Evolutionary conservation across 2,113 vertebrate species (phyloP).

Genomic region (Gymnarchus niloticus): DNA sequence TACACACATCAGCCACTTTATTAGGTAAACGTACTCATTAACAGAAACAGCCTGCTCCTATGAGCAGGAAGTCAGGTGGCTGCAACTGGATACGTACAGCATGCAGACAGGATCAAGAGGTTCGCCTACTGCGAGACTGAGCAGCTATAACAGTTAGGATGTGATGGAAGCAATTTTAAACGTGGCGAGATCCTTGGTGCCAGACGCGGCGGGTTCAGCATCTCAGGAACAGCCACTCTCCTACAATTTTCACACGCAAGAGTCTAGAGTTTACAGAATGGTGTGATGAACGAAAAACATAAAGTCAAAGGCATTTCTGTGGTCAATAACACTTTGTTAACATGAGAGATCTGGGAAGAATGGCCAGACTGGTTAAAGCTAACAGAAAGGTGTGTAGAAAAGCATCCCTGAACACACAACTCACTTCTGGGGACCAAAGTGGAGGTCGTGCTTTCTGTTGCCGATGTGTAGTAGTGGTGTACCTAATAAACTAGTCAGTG

Average conservation of each 20-base stretch:
- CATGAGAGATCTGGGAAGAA: neutral
- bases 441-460: too few species aligned
- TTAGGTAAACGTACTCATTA: too few species aligned
- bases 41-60: too few species aligned
- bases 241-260: neutral
- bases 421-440: neutral
- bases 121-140: neutral
- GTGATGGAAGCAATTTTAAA: neutral
- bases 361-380: neutral
- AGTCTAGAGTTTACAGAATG: neutral
- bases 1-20: neutral
- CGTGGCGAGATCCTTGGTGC: neutral
- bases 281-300: neutral
- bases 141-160: neutral
- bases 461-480: too few species aligned
- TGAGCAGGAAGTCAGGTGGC: neutral
- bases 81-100: neutral
- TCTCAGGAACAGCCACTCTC: neutral
- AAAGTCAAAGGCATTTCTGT: neutral
- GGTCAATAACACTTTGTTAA: neutral
- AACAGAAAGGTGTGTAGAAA: neutral
- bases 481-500: too few species aligned
- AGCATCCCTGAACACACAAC: neutral
- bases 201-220: neutral
- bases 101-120: neutral